Conservation (phyloP, 2,797 vertebrate genomes). For the Pseudocheirus occidentalis region DNA sequence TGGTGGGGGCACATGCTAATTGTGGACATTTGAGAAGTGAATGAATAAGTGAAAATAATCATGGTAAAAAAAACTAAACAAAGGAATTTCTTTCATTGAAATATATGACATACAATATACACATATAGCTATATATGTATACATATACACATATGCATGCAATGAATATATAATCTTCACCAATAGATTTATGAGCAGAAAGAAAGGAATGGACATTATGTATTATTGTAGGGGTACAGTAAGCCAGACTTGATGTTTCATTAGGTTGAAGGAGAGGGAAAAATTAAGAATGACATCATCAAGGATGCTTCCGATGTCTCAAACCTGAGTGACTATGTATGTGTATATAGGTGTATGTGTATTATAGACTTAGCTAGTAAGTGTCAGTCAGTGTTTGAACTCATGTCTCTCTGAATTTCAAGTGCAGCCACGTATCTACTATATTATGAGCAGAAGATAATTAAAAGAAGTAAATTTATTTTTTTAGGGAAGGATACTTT, state of each 20-base stretch:
- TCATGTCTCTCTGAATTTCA: background rate
- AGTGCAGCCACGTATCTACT: background rate
- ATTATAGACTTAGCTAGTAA: background rate
- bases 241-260: too few species aligned
- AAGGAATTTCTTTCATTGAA: background rate
- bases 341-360: background rate
- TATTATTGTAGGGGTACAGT: too few species aligned
- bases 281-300: too few species aligned
- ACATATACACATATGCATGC: background rate
- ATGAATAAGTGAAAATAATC: background rate
- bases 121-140: background rate
- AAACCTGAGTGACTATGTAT: background rate
- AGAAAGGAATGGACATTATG: too few species aligned
- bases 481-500: background rate
- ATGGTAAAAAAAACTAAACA: background rate
- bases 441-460: background rate
- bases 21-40: background rate
- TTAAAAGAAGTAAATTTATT: background rate
- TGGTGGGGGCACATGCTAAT: background rate
- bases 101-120: background rate
- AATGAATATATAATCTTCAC: too few species aligned
- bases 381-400: background rate
- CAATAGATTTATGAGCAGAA: too few species aligned
- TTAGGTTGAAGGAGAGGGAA: too few species aligned
- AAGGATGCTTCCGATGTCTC: too few species aligned